A percentile compares a stretch with the other conserved stretches of the same genome.
These are phyloP conservation scores for Haliclystus octoradiatus DNA, from an alignment of 30 jellyfish, hydroid and myxozoan genomes.

Conservation along the genomic window DNA sequence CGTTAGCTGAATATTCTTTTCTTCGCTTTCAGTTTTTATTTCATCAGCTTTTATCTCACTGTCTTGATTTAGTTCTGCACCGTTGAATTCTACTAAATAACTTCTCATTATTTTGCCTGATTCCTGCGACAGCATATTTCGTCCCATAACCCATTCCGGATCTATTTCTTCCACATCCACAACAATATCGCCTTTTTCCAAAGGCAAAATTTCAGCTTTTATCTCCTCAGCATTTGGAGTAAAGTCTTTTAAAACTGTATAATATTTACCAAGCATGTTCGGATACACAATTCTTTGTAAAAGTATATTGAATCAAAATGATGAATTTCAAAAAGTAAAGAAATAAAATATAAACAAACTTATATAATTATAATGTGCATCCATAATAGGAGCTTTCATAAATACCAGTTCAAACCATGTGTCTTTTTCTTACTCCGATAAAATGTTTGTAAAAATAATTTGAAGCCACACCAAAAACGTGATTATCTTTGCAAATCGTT, in stretches of 20 bases:
- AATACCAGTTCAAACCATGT: too few species aligned
- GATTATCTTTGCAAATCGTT: too few species aligned
- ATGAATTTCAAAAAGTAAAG: too few species aligned
- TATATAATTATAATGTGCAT: too few species aligned
- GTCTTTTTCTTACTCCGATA: too few species aligned
- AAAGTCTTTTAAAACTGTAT: background rate
- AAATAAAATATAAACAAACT: too few species aligned
- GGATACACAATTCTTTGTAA: too few species aligned
- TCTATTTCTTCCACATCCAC: conserved; percentile 45
- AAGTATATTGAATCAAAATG: too few species aligned
- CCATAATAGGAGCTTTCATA: too few species aligned
- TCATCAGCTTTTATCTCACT: background rate
- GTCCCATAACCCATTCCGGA: conserved; percentile 34
- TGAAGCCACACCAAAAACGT: too few species aligned
- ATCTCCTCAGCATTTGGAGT: conserved; percentile 1
- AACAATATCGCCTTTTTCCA: conserved; percentile 73
- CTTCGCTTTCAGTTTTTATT: background rate
- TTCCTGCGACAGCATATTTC: conserved; percentile 36
- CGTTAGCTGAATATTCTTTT: background rate
- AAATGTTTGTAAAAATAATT: too few species aligned
- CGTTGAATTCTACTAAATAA: conserved; percentile 28
- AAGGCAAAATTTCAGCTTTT: conserved; percentile 18
- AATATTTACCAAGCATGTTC: background rate
- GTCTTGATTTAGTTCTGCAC: conserved; percentile 6
- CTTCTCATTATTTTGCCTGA: conserved; percentile 39